Percentiles rank a stretch among this genome's conserved stretches.
Evolutionary conservation across 2,113 vertebrate species (phyloP).

Genomic region (Aix galericulata): DNA sequence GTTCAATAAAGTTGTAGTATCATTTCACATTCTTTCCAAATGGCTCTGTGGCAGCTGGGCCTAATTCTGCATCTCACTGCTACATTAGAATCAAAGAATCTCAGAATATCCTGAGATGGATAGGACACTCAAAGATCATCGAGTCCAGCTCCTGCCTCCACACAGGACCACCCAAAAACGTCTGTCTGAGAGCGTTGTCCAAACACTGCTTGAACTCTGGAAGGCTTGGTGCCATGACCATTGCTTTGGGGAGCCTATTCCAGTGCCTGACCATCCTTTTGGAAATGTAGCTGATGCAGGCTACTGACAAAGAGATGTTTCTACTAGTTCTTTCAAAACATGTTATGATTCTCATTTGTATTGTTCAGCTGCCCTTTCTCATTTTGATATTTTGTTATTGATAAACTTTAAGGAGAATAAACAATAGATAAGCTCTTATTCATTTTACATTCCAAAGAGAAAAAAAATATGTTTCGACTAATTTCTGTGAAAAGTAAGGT

Average conservation of each 20-base stretch:
- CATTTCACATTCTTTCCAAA: no score
- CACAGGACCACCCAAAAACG: background rate
- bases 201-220: background rate
- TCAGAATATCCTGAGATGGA: no score
- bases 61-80: no score
- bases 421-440: background rate
- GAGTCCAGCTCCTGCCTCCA: background rate
- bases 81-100: no score
- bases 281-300: background rate
- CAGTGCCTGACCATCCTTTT: background rate
- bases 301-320: background rate
- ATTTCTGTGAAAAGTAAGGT: background rate
- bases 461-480: background rate
- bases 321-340: background rate
- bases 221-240: background rate
- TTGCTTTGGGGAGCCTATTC: background rate
- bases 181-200: background rate
- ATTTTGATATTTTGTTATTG: background rate
- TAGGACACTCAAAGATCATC: background rate
- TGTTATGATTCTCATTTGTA: background rate
- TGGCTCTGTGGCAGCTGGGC: no score
- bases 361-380: background rate
- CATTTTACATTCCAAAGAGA: background rate
- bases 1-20: no score
- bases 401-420: background rate